Percentiles rank a stretch among this genome's conserved stretches.
phyloP scores from a whole-genome alignment of 92 coral and sea anemone species.

The Porites divaricata region DNA sequence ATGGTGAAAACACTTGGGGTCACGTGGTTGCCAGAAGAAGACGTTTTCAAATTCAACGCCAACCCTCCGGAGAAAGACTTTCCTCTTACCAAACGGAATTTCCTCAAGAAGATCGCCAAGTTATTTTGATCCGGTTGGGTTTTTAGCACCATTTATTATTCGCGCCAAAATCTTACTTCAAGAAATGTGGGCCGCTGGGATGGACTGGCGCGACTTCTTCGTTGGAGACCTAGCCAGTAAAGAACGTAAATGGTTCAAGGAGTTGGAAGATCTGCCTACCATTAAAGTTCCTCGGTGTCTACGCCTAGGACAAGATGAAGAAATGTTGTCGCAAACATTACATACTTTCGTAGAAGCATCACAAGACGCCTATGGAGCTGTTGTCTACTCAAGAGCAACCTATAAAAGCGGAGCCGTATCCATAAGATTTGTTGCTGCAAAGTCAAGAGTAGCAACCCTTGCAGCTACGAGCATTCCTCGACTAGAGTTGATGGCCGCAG shows the following conservation, averaged over 20 bases:
- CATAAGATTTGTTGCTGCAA: too few species aligned
- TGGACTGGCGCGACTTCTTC: slow-evolving; percentile 61
- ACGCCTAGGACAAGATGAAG: slow-evolving; percentile 17
- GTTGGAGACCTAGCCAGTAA: slow-evolving; percentile 27
- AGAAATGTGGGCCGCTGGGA: slow-evolving; percentile 57
- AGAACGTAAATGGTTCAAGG: slow-evolving; percentile 35
- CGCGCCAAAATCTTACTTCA: slow-evolving; percentile 57
- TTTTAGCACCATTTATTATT: too few species aligned
- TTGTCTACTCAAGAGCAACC: too few species aligned
- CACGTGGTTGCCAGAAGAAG: slow-evolving; percentile 53
- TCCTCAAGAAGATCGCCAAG: too few species aligned
- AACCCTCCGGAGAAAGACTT: too few species aligned
- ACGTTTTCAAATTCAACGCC: slow-evolving; percentile 53
- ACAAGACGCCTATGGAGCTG: slow-evolving; percentile 70
- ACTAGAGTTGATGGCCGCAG: too few species aligned
- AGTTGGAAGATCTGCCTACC: slow-evolving; percentile 35
- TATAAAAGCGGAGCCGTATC: too few species aligned
- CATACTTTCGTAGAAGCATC: slow-evolving; percentile 72
- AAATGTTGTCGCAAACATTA: slow-evolving; percentile 23
- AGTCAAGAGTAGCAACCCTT: too few species aligned
- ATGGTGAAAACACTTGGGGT: slow-evolving; percentile 48
- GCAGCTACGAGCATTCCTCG: too few species aligned
- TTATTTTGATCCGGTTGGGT: too few species aligned
- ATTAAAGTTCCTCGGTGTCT: slow-evolving; percentile 52
- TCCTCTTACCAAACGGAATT: too few species aligned